Evolutionary conservation across 2,113 vertebrate genomes (phyloP), one percentile per base, ranked within the genome.

Genomic region (Paramisgurnus dabryanus): DNA sequence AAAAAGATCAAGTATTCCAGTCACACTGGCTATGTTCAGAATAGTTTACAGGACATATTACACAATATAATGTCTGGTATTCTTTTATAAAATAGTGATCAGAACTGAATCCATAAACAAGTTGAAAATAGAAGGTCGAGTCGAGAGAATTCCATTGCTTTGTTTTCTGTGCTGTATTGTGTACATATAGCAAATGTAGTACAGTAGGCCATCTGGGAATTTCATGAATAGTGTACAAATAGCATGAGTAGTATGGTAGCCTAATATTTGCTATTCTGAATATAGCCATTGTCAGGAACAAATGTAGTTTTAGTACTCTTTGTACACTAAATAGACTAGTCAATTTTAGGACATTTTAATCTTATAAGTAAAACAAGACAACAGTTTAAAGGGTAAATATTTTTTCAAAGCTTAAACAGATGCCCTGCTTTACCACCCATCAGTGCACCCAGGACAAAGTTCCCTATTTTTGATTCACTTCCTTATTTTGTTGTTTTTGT

Each of bases 271-370:
- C 71, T 22, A 45, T 45, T 27, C 71, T 18, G 43, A 73, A 73
- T 39, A 55, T 57, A 72, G 50, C 69, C 69, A 58, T 18, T 60
- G n/a, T 60, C 13, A 27, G 17, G n/a, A 1, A 60, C 10, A 60
- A 45, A 61, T 22, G 9, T 18, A 73, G n/a, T 73, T 73, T 73
- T 8, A 45, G 18, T 5, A 47, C 47, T 63, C 1, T 75, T 75
- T 34, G 72, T 75, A 13, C 58, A 75, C 57, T 22, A 64, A 63
- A 39, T 75, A 75, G 58, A 64, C 43, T 75, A 64, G 72, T 39
- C 41, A 64, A 34, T 64, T 75, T 47, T 63, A 64, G 34, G 12
- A 49, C 6, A 11, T 34, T 34, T 10, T 71, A 40, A 40, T 71
- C 34, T 4, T 57, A 17, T 47, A 47, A 0, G 5, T 64, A 64